Percentiles rank a stretch among this genome's conserved stretches.
Evolutionary conservation across 2,797 vertebrate genomes (phyloP).

Genomic region (Notamacropus eugenii): DNA sequence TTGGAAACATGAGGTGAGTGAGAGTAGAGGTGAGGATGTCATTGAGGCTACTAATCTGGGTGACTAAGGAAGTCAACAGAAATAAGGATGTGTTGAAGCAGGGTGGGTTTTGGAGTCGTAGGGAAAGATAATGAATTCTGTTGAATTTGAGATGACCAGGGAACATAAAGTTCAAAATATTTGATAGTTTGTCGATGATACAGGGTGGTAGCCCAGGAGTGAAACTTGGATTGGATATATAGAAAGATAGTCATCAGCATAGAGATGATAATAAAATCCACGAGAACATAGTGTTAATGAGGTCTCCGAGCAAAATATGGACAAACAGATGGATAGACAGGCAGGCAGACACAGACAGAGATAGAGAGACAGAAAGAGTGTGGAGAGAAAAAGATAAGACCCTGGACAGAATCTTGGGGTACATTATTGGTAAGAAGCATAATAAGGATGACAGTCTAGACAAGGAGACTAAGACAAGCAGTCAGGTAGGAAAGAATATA

Average conservation of each 20-base stretch:
- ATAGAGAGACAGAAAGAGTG: neutral
- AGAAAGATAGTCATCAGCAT: neutral
- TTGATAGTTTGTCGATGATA: neutral
- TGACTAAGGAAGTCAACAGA: neutral
- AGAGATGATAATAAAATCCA: neutral
- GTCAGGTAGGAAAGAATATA: neutral
- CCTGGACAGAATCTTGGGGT: neutral
- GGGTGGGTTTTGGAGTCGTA: neutral
- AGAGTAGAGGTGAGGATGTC: neutral
- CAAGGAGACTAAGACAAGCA: neutral
- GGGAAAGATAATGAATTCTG: neutral
- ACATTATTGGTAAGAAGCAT: neutral
- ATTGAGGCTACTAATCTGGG: neutral
- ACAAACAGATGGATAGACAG: conserved; percentile 7
- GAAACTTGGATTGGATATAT: neutral
- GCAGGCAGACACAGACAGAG: neutral
- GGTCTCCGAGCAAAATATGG: neutral
- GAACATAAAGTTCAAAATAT: neutral
- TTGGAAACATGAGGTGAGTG: neutral
- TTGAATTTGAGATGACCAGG: neutral
- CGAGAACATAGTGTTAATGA: neutral
- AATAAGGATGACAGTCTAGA: neutral
- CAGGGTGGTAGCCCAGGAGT: neutral
- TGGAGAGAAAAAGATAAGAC: neutral
- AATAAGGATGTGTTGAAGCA: neutral